phyloP scores from a whole-genome alignment of 2,888 invertebrate species.

The Stenotaenia linearis region DNA sequence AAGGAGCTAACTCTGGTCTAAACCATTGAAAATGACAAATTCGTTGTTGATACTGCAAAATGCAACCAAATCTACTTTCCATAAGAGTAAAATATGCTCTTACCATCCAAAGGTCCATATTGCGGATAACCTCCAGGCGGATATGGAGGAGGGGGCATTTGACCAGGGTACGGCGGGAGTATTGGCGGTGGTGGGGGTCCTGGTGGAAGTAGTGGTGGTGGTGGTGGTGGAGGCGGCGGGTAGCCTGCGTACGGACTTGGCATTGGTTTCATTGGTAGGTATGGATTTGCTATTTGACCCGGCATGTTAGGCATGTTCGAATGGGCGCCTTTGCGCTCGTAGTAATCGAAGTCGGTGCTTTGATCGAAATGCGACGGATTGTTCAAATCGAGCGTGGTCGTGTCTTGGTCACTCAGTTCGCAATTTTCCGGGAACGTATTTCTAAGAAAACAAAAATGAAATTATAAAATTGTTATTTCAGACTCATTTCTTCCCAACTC shows the following conservation, averaged over 20 bases:
- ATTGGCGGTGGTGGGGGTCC: constrained; percentile 26
- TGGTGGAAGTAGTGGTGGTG: not conserved
- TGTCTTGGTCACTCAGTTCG: constrained; percentile 80
- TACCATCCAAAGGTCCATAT: constrained; percentile 37
- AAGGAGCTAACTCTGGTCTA: not conserved
- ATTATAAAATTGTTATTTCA: not conserved
- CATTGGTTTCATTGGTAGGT: constrained; percentile 15
- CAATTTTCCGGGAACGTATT: constrained; percentile 62
- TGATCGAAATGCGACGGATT: constrained; percentile 80
- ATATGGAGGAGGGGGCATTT: constrained; percentile 22
- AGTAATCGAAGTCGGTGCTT: constrained; percentile 59
- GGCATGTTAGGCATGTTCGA: constrained; percentile 28
- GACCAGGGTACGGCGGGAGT: not conserved
- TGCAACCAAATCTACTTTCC: not conserved
- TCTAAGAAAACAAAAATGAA: not conserved
- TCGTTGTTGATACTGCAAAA: not conserved
- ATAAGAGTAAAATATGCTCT: constrained; percentile 27
- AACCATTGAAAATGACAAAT: not conserved
- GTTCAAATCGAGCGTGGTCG: constrained; percentile 69
- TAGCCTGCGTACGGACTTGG: not conserved
- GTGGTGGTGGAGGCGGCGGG: constrained; percentile 27
- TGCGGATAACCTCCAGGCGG: constrained; percentile 32
- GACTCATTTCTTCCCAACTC: constrained; percentile 37
- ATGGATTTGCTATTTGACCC: not conserved
- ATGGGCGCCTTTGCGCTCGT: constrained; percentile 62